Conservation (phyloP, 2,797 vertebrate species). For the Platyrinchus mystaceus region DNA sequence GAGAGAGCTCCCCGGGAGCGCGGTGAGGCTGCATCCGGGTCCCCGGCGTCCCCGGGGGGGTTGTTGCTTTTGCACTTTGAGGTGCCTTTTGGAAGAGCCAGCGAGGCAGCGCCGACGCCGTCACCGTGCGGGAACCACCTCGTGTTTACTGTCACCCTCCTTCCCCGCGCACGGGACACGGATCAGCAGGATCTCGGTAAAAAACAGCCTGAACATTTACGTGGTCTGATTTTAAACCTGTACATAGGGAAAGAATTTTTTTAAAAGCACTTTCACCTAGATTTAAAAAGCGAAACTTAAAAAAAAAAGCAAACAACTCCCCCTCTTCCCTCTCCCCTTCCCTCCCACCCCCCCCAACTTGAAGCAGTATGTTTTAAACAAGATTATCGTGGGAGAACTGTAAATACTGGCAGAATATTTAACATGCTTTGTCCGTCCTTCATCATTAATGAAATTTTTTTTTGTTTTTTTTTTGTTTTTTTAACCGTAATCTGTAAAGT, state of each 20-base stretch:
- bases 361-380: slow-evolving; percentile 77
- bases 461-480: neutral
- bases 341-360: neutral
- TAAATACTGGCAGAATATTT: slow-evolving; percentile 85
- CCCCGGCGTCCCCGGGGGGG: neutral
- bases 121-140: slow-evolving; percentile 28
- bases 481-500: slow-evolving; percentile 75
- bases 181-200: slow-evolving; percentile 50
- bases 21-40: neutral
- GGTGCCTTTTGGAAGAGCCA: slow-evolving; percentile 76
- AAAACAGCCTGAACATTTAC: slow-evolving; percentile 68
- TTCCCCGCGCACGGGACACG: slow-evolving; percentile 49
- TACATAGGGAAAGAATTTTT: slow-evolving; percentile 95
- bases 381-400: slow-evolving; percentile 78
- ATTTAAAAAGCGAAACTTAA: slow-evolving; percentile 90
- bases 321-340: neutral
- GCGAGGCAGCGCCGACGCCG: slow-evolving; percentile 52
- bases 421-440: slow-evolving; percentile 81
- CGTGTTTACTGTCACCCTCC: slow-evolving; percentile 77
- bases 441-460: slow-evolving; percentile 39
- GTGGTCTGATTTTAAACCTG: slow-evolving; percentile 84
- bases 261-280: slow-evolving; percentile 99
- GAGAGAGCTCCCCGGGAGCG: neutral
- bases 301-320: slow-evolving; percentile 25
- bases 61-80: slow-evolving; percentile 67